phyloP scores from a whole-genome alignment of 2,888 invertebrate species.

The Drosophila acutilabella region DNA sequence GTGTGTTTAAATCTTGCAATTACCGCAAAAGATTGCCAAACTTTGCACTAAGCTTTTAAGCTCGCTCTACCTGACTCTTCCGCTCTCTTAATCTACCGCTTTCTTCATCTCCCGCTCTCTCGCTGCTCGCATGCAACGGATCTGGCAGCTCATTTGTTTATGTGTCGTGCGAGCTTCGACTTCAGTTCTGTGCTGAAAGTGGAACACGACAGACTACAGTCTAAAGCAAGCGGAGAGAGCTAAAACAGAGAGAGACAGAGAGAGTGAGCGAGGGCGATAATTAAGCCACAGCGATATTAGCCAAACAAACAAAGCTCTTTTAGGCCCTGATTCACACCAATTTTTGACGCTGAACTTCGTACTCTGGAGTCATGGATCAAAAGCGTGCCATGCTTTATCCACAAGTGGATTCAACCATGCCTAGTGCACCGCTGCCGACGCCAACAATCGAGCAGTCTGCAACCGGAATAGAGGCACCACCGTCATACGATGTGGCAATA shows the following conservation, averaged over 20 bases:
- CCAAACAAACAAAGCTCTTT: slow-evolving; percentile 49
- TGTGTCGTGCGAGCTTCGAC: slow-evolving; percentile 23
- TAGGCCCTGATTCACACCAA: slow-evolving; percentile 40
- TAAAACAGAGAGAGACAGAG: not conserved
- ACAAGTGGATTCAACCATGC: slow-evolving; percentile 68
- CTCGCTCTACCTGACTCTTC: slow-evolving; percentile 36
- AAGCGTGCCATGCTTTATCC: slow-evolving; percentile 84
- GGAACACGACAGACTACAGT: slow-evolving; percentile 35
- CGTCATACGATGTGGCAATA: slow-evolving; percentile 82
- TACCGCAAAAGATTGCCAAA: slow-evolving; percentile 33
- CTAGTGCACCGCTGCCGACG: slow-evolving; percentile 58
- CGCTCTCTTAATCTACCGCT: not conserved
- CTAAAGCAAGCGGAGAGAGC: not conserved
- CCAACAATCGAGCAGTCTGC: slow-evolving; percentile 25
- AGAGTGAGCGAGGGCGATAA: slow-evolving; percentile 5
- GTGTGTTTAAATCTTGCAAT: slow-evolving; percentile 36
- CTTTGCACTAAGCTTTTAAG: slow-evolving; percentile 42
- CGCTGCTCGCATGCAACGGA: slow-evolving; percentile 1
- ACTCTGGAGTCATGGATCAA: slow-evolving; percentile 78
- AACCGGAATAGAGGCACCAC: slow-evolving; percentile 74
- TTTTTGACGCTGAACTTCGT: slow-evolving; percentile 56
- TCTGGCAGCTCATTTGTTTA: slow-evolving; percentile 26
- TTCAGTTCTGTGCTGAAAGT: slow-evolving; percentile 63
- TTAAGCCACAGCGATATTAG: slow-evolving; percentile 40
- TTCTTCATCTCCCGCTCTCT: not conserved